Evolutionary conservation across 2,113 vertebrate genomes (phyloP).

Genomic region (Cepphus grylle): DNA sequence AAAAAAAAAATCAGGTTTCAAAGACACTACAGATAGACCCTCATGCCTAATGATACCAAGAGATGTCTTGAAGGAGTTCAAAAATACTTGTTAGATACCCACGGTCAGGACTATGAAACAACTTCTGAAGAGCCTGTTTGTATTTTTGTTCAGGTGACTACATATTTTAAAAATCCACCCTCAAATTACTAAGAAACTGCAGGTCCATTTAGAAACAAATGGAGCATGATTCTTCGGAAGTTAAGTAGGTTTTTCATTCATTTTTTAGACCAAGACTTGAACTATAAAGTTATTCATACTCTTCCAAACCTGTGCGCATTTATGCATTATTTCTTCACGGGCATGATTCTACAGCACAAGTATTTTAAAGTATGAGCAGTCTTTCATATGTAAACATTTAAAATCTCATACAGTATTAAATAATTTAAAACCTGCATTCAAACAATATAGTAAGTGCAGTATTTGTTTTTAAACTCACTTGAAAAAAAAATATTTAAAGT

Average conservation of each 20-base stretch:
- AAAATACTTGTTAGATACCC: not conserved
- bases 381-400: not conserved
- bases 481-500: not conserved
- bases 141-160: not conserved
- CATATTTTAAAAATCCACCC: not conserved
- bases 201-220: not conserved
- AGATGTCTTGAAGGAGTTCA: not conserved
- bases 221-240: not conserved
- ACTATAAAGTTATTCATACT: not conserved
- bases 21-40: not conserved
- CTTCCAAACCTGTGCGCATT: not conserved
- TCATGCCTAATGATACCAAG: not conserved
- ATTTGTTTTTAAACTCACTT: not conserved
- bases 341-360: not conserved
- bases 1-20: not conserved
- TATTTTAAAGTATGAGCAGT: not conserved
- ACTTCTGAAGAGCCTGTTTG: not conserved
- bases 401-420: not conserved
- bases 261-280: not conserved
- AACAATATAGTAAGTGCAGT: not conserved
- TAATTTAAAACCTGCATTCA: not conserved
- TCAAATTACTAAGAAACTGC: not conserved
- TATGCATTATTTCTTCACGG: not conserved
- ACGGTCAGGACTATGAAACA: not conserved
- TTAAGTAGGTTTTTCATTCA: not conserved